These are phyloP conservation scores for Anseranas semipalmata DNA, from an alignment of 2,113 vertebrate species.

Conservation along the genomic window DNA sequence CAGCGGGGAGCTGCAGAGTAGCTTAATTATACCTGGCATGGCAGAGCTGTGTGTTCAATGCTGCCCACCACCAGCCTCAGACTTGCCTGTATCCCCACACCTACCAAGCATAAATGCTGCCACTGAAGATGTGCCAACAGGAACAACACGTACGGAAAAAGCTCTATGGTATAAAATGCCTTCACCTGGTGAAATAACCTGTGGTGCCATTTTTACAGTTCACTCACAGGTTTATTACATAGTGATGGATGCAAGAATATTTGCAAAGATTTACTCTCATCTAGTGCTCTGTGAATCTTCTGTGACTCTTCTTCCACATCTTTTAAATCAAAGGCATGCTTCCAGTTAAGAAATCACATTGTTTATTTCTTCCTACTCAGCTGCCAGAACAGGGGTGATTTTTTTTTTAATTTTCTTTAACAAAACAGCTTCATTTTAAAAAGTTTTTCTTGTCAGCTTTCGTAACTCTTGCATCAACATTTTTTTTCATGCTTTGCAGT, in stretches of 20 bases:
- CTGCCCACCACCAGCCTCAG: fast-evolving
- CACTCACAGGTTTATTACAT: neutral
- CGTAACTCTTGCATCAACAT: neutral
- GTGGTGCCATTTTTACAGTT: neutral
- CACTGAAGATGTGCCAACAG: neutral
- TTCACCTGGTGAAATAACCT: neutral
- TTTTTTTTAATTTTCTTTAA: neutral
- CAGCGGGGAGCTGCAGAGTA: neutral
- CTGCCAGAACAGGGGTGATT: neutral
- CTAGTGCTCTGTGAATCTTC: neutral
- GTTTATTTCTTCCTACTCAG: neutral
- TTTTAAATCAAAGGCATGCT: neutral
- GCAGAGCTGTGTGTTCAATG: fast-evolving
- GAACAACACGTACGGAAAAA: neutral
- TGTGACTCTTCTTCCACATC: neutral
- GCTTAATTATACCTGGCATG: neutral
- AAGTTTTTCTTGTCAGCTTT: neutral
- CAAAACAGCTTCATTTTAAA: neutral
- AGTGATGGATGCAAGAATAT: neutral
- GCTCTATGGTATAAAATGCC: neutral
- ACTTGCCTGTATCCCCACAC: fast-evolving
- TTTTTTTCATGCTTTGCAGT: neutral
- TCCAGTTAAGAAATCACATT: neutral
- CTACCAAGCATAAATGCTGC: too few species aligned
- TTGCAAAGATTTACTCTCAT: neutral